These are phyloP conservation scores for Koerneria pararmatus DNA, from an alignment of 2,888 invertebrate genomes.

Conservation along the genomic window DNA sequence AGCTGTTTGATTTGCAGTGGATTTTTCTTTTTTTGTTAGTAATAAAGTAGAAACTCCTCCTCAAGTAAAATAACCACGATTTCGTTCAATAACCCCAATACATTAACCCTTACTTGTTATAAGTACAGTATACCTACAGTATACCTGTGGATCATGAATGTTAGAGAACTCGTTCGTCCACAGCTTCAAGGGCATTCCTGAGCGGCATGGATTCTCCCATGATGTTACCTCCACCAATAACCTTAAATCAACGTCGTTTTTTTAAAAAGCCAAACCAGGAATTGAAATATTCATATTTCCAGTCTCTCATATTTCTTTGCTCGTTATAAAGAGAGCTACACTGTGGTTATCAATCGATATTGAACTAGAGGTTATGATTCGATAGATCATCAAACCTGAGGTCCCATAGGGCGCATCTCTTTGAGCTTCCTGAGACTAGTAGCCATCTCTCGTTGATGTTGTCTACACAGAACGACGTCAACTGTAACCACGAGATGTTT, in stretches of 20 bases:
- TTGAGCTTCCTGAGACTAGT: constrained; percentile 9
- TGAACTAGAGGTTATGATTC: too few relatives aligned
- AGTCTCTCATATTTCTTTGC: neutral
- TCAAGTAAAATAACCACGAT: too few relatives aligned
- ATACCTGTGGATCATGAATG: too few relatives aligned
- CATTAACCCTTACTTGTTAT: too few relatives aligned
- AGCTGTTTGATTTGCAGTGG: too few relatives aligned
- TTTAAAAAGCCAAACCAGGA: neutral
- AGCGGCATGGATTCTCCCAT: neutral
- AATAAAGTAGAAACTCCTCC: too few relatives aligned
- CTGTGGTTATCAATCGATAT: neutral
- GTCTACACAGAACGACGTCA: constrained; percentile 21
- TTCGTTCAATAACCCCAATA: too few relatives aligned
- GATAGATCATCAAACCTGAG: too few relatives aligned
- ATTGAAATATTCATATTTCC: neutral
- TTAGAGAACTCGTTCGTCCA: too few relatives aligned
- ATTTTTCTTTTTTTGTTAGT: too few relatives aligned
- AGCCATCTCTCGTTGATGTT: constrained; percentile 3
- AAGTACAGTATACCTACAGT: too few relatives aligned
- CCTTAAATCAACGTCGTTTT: constrained; percentile 3
- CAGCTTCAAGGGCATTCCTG: constrained; percentile 3
- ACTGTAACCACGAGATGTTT: neutral
- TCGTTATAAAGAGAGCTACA: neutral
- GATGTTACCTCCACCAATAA: constrained; percentile 16
- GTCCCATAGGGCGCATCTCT: constrained; percentile 10